Base-by-base conservation (phyloP, 2,888 invertebrate genomes). In the Pyrocoelia pectoralis region DNA sequence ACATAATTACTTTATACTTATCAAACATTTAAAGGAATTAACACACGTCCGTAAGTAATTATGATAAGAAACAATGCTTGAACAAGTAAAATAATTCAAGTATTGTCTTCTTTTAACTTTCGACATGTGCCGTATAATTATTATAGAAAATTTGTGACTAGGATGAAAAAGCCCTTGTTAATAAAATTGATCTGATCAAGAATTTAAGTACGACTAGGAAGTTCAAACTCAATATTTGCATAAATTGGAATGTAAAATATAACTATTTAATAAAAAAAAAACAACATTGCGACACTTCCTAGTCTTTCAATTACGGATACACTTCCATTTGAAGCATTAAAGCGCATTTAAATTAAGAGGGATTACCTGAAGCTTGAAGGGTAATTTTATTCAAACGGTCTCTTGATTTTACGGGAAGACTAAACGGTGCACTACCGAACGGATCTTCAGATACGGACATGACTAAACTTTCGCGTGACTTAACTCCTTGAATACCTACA, bases 361-460 rank as follows among this genome's bases (percentile, higher is more conserved):
- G 68, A 74, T 82, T 81, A 87, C 87, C 84, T 79, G 80, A 76
- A 72, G 77, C 75, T 68, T 78, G 78, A 53, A 78, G 75, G 68
- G 76, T 72, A 50, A 71, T 66, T 68, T 79, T 80, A 56, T 71
- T 74, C 48, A 72, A 46, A 61, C 76, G 73, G 19, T 83, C 82
- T 62, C 84, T 82, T 69, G 83, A 75, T 65, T 81, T 83, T 57
- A 82, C 80, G 48, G 90, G 89, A 79, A 89, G 84, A 82, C 87
- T 90, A 79, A 94, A 93, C 14, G 94, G 94, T 60, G 93, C 93
- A 72, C 90, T 89, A 73, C 91, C 89, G 80, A 94, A 94, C 12
- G 93, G 93, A 83, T 91, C 90, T 76, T 89, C 88, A 2, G 86
- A 81, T 58, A 84, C 84, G n/a, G 87, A 85, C 87, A 89, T 88